Conservation (phyloP, 1,140 invertebrate genomes). For the Leptinotarsa defecta region DNA sequence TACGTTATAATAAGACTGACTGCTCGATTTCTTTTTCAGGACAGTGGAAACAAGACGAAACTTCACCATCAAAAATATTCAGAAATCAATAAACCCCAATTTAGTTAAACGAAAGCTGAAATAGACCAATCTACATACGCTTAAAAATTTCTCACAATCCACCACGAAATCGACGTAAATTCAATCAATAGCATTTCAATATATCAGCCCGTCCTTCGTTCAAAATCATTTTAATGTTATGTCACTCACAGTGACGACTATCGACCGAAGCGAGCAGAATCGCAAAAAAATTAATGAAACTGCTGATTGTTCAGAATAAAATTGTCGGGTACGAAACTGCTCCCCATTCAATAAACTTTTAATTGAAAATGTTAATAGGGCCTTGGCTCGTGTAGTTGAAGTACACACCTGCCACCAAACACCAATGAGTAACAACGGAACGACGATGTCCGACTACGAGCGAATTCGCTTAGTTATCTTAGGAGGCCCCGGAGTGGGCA, state of each 20-base stretch:
- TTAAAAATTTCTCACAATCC: no score
- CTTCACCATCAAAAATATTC: no score
- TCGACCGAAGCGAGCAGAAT: background rate
- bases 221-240: background rate
- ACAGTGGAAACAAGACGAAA: no score
- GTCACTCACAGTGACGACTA: conserved; percentile 1
- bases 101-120: no score
- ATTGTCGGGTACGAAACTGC: background rate
- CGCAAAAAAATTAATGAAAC: background rate
- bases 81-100: no score
- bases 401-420: background rate
- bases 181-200: no score
- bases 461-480: conserved; percentile 83
- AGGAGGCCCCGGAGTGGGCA: conserved; percentile 83
- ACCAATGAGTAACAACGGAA: conserved; percentile 42
- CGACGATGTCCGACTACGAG: conserved; percentile 69
- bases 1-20: no score
- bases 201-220: no score
- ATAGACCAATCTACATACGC: no score
- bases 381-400: background rate
- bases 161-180: no score
- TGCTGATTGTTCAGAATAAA: background rate
- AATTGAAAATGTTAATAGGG: background rate
- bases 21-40: no score
- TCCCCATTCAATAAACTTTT: background rate